A percentile compares a stretch with the other conserved stretches of the same genome.
phyloP scores from a whole-genome alignment of 2,797 vertebrate species.

The Furcifer pardalis region DNA sequence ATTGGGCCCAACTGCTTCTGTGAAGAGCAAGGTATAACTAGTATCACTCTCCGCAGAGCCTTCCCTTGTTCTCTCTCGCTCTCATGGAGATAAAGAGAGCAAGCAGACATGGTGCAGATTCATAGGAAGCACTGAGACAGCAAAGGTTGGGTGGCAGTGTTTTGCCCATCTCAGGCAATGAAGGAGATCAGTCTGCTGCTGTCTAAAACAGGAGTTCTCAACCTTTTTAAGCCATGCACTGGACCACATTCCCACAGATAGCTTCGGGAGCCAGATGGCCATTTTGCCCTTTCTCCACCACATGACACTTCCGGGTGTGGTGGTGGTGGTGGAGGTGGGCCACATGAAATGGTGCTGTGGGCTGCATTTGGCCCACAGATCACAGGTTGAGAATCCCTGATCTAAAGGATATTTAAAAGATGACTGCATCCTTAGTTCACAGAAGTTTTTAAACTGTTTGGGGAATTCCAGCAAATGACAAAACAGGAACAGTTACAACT shows the following conservation, averaged over 20 bases:
- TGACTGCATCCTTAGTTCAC: neutral
- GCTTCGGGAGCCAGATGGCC: too few relatives aligned
- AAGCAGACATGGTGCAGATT: neutral
- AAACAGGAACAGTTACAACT: too few relatives aligned
- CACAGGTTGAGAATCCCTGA: too few relatives aligned
- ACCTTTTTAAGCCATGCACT: too few relatives aligned
- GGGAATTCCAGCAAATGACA: too few relatives aligned
- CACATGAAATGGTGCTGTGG: too few relatives aligned
- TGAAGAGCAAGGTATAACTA: neutral
- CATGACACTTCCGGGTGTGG: too few relatives aligned
- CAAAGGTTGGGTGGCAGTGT: neutral
- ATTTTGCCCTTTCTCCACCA: too few relatives aligned
- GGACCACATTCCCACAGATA: too few relatives aligned
- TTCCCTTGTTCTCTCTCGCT: neutral
- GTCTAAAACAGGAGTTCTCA: too few relatives aligned
- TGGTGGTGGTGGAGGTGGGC: too few relatives aligned
- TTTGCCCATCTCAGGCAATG: neutral
- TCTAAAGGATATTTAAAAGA: neutral
- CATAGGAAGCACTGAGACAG: neutral
- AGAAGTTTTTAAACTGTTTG: neutral
- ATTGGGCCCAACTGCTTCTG: neutral
- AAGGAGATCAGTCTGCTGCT: neutral
- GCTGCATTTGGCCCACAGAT: too few relatives aligned
- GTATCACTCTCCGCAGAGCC: neutral
- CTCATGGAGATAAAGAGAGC: neutral